These are phyloP conservation scores for Epistrophe eligans DNA, from an alignment of 2,888 invertebrate genomes.

Conservation along the genomic window DNA sequence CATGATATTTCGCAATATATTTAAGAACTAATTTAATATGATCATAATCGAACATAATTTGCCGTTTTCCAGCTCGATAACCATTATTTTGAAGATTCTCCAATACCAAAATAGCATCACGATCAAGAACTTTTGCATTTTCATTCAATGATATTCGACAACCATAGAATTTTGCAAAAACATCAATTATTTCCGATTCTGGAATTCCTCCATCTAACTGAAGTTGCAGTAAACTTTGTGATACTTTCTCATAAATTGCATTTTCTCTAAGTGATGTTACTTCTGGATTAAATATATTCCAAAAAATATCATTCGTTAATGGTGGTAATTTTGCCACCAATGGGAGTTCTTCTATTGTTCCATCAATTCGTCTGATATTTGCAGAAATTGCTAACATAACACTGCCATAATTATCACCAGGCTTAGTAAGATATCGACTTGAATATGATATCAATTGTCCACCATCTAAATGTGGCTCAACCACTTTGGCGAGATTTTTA, in stretches of 20 bases:
- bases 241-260: constrained; percentile 83
- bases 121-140: constrained; percentile 83
- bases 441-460: constrained; percentile 82
- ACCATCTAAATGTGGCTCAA: constrained; percentile 80
- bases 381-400: constrained; percentile 84
- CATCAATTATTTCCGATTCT: constrained; percentile 83
- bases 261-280: constrained; percentile 86
- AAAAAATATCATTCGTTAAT: constrained; percentile 84
- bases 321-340: constrained; percentile 87
- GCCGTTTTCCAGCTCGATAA: constrained; percentile 85
- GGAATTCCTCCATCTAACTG: constrained; percentile 84
- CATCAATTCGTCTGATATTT: constrained; percentile 79
- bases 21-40: constrained; percentile 84
- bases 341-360: constrained; percentile 80
- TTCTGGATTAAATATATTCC: constrained; percentile 85
- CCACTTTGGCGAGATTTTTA: constrained; percentile 78
- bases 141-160: constrained; percentile 84
- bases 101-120: constrained; percentile 86
- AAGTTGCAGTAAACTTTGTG: constrained; percentile 78
- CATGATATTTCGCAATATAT: constrained; percentile 86
- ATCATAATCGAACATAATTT: constrained; percentile 84
- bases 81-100: constrained; percentile 86
- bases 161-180: constrained; percentile 86
- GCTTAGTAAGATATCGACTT: constrained; percentile 84
- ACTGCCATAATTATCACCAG: constrained; percentile 88